Conservation (phyloP, 2,797 vertebrate species). For the Lacerta viridis region DNA sequence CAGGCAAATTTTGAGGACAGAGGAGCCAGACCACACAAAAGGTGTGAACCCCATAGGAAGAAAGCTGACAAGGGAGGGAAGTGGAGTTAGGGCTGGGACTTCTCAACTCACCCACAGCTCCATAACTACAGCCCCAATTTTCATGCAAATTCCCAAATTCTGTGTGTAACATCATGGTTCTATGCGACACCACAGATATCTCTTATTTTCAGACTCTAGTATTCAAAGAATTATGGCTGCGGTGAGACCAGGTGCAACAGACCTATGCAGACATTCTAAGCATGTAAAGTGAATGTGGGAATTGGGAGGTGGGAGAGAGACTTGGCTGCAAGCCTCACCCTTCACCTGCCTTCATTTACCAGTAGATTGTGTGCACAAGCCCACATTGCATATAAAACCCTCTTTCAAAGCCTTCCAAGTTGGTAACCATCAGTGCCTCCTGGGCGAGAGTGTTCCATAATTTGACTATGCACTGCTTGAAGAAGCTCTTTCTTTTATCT, state of each 20-base stretch:
- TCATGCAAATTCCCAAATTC: background rate
- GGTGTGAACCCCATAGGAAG: background rate
- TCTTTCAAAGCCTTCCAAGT: too few species aligned
- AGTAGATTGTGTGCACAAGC: background rate
- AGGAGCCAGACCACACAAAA: background rate
- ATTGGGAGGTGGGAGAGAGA: background rate
- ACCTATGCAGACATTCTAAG: background rate
- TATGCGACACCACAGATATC: background rate
- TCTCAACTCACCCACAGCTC: too few species aligned
- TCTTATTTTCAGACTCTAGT: too few species aligned
- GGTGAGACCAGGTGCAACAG: background rate
- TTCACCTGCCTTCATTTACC: background rate
- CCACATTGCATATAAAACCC: too few species aligned
- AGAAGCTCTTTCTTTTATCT: too few species aligned
- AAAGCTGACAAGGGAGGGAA: background rate
- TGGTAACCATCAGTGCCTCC: too few species aligned
- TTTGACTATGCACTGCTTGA: too few species aligned
- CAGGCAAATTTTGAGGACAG: too few species aligned
- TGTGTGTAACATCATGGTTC: background rate
- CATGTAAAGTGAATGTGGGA: background rate
- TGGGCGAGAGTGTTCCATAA: too few species aligned
- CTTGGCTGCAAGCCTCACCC: background rate
- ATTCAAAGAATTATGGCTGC: constrained; percentile 5
- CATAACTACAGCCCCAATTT: background rate
- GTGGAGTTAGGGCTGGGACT: background rate